Percentiles rank a stretch among this genome's conserved stretches.
These are phyloP conservation scores for Triplophysa dalaica DNA, from an alignment of 2,113 vertebrate genomes.

Conservation along the genomic window DNA sequence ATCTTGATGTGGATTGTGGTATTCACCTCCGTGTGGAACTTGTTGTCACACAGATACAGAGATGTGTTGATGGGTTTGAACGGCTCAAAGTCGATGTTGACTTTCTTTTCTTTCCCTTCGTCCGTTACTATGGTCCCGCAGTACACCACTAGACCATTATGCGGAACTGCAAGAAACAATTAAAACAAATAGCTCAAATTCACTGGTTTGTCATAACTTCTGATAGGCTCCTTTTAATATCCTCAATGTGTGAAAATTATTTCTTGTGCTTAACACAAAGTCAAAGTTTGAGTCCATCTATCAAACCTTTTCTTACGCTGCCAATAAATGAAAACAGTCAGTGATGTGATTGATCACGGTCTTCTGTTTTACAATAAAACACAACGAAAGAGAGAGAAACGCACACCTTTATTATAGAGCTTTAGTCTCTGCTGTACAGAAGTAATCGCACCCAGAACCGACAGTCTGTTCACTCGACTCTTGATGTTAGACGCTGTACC, in stretches of 20 bases:
- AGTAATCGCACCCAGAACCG: slow-evolving; percentile 98
- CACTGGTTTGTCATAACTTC: no score
- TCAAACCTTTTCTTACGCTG: no score
- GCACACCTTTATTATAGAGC: slow-evolving; percentile 97
- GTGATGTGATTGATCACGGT: no score
- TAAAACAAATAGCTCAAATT: background rate
- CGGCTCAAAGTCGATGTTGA: slow-evolving; percentile 99
- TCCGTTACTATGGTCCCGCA: slow-evolving; percentile 99
- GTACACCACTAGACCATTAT: slow-evolving; percentile 98
- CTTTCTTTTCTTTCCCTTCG: slow-evolving; percentile 99
- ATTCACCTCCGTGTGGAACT: slow-evolving; percentile 97
- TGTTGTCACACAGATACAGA: slow-evolving; percentile 99
- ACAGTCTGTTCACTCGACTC: slow-evolving; percentile 97
- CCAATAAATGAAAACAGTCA: no score
- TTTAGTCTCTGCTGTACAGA: slow-evolving; percentile 99
- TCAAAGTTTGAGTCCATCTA: no score
- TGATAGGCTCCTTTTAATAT: no score
- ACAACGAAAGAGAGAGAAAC: background rate
- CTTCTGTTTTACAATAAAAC: background rate
- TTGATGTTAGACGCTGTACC: slow-evolving; percentile 99
- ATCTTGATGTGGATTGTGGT: background rate
- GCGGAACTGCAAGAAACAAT: slow-evolving; percentile 85
- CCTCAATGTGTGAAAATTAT: no score
- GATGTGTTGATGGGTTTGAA: slow-evolving; percentile 99
- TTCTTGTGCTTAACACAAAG: no score